Conservation (phyloP, 2,113 vertebrate species). For the Micronycteris hirsuta region DNA sequence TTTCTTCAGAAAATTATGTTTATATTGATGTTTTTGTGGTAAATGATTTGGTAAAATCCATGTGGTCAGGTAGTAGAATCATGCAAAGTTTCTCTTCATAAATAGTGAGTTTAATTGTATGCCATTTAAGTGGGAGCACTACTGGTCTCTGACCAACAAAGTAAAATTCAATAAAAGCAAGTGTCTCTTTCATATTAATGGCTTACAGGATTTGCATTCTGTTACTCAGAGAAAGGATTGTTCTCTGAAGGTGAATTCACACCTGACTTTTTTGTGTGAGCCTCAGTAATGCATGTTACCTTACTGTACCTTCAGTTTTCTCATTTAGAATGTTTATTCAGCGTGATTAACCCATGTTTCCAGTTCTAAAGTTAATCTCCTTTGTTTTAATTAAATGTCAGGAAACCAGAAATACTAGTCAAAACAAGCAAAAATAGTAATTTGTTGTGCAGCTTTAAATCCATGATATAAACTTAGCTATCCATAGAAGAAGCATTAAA, state of each 20-base stretch:
- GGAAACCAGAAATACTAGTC: neutral
- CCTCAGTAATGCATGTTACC: neutral
- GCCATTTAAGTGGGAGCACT: neutral
- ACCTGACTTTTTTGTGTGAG: neutral
- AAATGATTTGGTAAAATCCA: neutral
- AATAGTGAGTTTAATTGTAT: neutral
- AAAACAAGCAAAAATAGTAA: neutral
- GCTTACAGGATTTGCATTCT: neutral
- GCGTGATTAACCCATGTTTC: neutral
- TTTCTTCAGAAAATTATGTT: neutral
- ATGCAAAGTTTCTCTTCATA: neutral
- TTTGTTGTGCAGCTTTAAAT: neutral
- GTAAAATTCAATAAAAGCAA: neutral
- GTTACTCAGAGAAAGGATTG: neutral
- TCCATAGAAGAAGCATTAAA: neutral
- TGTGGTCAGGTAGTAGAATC: neutral
- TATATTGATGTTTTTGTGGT: neutral
- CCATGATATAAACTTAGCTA: neutral
- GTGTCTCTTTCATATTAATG: neutral
- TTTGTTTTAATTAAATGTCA: constrained; percentile 12
- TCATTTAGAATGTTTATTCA: neutral
- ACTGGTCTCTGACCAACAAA: neutral
- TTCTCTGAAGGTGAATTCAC: neutral
- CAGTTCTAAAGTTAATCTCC: neutral
- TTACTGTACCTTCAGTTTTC: neutral